Percentiles rank a stretch among this genome's conserved stretches.
These are phyloP conservation scores for Trichopoda pennipes DNA, from an alignment of 2,888 invertebrate species.

Conservation along the genomic window DNA sequence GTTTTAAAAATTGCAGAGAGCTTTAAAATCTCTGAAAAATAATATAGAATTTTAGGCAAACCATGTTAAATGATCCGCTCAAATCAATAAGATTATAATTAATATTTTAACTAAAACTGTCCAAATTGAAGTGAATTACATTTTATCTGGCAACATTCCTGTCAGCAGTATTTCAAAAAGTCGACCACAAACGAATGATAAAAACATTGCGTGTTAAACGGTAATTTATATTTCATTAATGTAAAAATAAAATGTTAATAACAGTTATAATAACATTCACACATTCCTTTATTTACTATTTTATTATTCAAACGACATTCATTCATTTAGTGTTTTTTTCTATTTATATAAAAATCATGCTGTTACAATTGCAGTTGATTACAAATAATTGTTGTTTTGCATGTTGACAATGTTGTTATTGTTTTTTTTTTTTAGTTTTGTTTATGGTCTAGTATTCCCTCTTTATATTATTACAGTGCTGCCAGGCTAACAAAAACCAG, in stretches of 20 bases:
- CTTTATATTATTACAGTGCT: no score
- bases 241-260: conserved; percentile 34
- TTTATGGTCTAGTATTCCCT: not conserved
- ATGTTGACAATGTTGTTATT: conserved; percentile 49
- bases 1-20: no score
- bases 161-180: not conserved
- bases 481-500: no score
- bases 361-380: conserved; percentile 27
- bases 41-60: no score
- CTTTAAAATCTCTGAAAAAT: no score
- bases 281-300: conserved; percentile 1
- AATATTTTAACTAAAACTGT: no score
- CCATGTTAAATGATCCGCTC: no score
- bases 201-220: not conserved
- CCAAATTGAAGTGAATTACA: no score
- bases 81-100: no score
- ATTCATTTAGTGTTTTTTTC: conserved; percentile 22
- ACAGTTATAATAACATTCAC: conserved; percentile 50
- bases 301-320: conserved; percentile 8
- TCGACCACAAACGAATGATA: not conserved
- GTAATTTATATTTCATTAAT: not conserved
- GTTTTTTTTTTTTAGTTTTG: not conserved
- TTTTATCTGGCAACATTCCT: not conserved
- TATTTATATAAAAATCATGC: conserved; percentile 6
- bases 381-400: conserved; percentile 38